Percentiles rank a stretch among this genome's conserved stretches.
Evolutionary conservation across 1,140 invertebrate genomes (phyloP).

Genomic region (Sarcophaga peregrina): DNA sequence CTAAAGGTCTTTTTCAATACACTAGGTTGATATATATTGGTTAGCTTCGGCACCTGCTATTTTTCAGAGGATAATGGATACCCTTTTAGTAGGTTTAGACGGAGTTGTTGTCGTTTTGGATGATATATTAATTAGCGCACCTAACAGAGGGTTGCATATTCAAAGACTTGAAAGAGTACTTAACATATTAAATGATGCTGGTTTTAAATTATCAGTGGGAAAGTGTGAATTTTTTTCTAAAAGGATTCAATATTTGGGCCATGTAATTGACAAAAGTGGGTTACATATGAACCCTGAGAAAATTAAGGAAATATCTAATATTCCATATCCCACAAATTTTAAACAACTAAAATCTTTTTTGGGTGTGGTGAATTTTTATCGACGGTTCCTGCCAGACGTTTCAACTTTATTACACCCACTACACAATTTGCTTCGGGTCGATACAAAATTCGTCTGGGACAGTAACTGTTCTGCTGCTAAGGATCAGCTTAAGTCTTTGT

Average conservation of each 20-base stretch:
- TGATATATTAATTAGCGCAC: slow-evolving; percentile 50
- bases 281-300: slow-evolving; percentile 49
- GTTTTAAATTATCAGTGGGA: slow-evolving; percentile 49
- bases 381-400: slow-evolving; percentile 60
- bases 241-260: slow-evolving; percentile 55
- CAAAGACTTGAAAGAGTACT: slow-evolving; percentile 48
- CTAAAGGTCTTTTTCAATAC: slow-evolving; percentile 47
- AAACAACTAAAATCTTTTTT: slow-evolving; percentile 54
- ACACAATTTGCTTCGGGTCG: slow-evolving; percentile 49
- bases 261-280: slow-evolving; percentile 53
- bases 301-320: slow-evolving; percentile 50
- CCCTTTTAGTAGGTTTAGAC: slow-evolving; percentile 47
- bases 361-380: slow-evolving; percentile 58
- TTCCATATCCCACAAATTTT: slow-evolving; percentile 49
- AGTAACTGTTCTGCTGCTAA: background rate
- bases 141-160: slow-evolving; percentile 42
- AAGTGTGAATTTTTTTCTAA: slow-evolving; percentile 50
- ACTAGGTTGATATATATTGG: slow-evolving; percentile 49
- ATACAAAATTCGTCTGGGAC: slow-evolving; percentile 8
- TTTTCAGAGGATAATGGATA: slow-evolving; percentile 56
- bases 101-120: slow-evolving; percentile 53
- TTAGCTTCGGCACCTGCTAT: slow-evolving; percentile 52
- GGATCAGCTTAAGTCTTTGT: background rate
- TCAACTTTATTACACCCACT: slow-evolving; percentile 52
- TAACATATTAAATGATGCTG: slow-evolving; percentile 48